Base-by-base conservation (phyloP, 1,140 invertebrate genomes). In the Hirudo medicinalis region DNA sequence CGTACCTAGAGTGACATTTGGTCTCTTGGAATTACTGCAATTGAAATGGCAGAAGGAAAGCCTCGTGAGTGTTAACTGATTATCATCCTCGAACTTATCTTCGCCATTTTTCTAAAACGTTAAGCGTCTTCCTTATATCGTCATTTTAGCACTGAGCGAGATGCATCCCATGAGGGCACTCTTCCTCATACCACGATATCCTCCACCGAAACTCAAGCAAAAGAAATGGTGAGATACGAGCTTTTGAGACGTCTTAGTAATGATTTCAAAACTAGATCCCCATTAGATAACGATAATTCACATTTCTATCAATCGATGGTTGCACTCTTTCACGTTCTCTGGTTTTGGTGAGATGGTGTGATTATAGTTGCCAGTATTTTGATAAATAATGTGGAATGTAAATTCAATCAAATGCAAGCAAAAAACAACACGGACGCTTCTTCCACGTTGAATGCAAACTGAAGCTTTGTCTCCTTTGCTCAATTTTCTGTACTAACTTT, bases 41-140 rank as follows among this genome's bases (percentile, higher is more conserved):
- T 99, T 74, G 97, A 99, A 87, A 99, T 99, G 96, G 96, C 96
- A 63, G 97, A 99, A 85, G 96, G 94, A 79, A 95, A 98, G 83
- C 97, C 97, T 71, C 97, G 94, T 77, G 87, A 96, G 75, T 94
- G 8, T 2, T 70, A 17, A 54, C 53, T 53, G 11, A 32, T 32
- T 4, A n/a, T 32, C 11, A 5, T 63, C 57, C 29, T 63, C 6
- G 29, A n/a, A 22, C 17, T 63, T 63, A 25, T 63, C 19, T 8
- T 63, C 20, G 15, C 57, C 57, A 25, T 63, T 63, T 63, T 0
- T 63, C 19, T 32, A 13, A 57, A 25, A 57, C 19, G 17, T 63
- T 22, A 22, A 60, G 8, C 29, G 9, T 2, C 57, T 63, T 63
- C 11, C 0, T 13, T 63, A 22, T 6, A 25, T 63, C 8, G 17